Evolutionary conservation across 1,140 invertebrate genomes (phyloP).

Genomic region (Gryon sp.): DNA sequence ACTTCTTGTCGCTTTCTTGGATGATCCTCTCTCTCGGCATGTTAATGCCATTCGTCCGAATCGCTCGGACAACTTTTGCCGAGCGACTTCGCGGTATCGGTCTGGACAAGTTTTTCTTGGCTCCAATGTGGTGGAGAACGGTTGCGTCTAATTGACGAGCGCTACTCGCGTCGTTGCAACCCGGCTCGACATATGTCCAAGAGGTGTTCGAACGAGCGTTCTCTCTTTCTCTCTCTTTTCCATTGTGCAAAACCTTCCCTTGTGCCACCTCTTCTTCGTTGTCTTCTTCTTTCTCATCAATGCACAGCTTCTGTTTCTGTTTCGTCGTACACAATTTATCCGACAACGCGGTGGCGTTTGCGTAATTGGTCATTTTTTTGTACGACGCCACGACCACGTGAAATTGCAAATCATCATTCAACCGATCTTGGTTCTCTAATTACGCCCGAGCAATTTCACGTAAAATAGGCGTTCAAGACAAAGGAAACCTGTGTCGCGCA

Average conservation of each 20-base stretch:
- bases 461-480: constrained; percentile 37
- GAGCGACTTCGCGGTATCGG: constrained; percentile 68
- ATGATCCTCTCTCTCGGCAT: constrained; percentile 61
- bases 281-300: no score
- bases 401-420: constrained; percentile 32
- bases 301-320: no score
- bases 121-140: constrained; percentile 54
- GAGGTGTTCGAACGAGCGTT: constrained; percentile 68
- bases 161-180: constrained; percentile 53
- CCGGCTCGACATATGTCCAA: constrained; percentile 68
- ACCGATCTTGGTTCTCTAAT: constrained; percentile 9
- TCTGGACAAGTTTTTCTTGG: constrained; percentile 70
- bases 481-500: constrained; percentile 21
- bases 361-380: constrained; percentile 45
- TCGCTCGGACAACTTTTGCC: constrained; percentile 59
- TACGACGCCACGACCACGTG: constrained; percentile 28
- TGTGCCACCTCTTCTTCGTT: no score
- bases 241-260: no score
- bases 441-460: constrained; percentile 13
- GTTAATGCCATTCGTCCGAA: constrained; percentile 75
- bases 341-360: background rate
- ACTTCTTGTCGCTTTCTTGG: constrained; percentile 58
- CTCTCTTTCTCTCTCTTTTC: no score
- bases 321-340: no score
- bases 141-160: constrained; percentile 76